phyloP scores from a whole-genome alignment of 2,888 invertebrate species.

The Acanthacorydalis orientalis region DNA sequence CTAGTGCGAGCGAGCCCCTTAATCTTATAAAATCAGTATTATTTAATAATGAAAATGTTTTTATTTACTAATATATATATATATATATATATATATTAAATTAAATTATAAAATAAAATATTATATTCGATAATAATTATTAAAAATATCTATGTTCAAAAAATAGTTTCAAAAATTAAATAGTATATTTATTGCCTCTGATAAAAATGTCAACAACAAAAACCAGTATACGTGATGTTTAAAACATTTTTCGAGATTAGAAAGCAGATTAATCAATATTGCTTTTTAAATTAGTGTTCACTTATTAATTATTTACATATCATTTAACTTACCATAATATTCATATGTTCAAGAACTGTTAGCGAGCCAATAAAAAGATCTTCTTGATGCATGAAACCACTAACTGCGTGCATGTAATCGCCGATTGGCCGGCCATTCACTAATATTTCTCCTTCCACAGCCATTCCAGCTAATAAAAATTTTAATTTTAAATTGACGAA shows the following conservation, averaged over 20 bases:
- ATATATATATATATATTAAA: too few relatives aligned
- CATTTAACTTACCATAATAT: conserved; percentile 52
- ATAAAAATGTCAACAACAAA: too few relatives aligned
- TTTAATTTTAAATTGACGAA: not conserved
- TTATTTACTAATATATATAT: too few relatives aligned
- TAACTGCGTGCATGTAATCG: conserved; percentile 61
- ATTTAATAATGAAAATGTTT: too few relatives aligned
- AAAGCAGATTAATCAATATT: not conserved
- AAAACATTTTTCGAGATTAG: not conserved
- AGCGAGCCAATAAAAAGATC: conserved; percentile 75
- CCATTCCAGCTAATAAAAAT: conserved; percentile 37
- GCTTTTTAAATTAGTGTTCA: not conserved
- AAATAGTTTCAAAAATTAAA: not conserved
- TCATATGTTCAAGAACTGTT: conserved; percentile 74
- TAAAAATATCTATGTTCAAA: not conserved
- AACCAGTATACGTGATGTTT: too few relatives aligned
- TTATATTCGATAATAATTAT: too few relatives aligned
- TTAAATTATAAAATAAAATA: too few relatives aligned
- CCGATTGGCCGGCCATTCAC: conserved; percentile 58
- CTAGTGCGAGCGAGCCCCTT: too few relatives aligned
- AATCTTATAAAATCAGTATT: too few relatives aligned
- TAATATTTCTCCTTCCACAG: conserved; percentile 64
- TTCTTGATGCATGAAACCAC: conserved; percentile 85
- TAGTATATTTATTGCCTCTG: not conserved
- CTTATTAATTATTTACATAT: not conserved